A percentile compares a stretch with the other conserved stretches of the same genome.
These are phyloP conservation scores for Catharus bicknelli DNA, from an alignment of 2,113 vertebrate genomes.

Conservation along the genomic window DNA sequence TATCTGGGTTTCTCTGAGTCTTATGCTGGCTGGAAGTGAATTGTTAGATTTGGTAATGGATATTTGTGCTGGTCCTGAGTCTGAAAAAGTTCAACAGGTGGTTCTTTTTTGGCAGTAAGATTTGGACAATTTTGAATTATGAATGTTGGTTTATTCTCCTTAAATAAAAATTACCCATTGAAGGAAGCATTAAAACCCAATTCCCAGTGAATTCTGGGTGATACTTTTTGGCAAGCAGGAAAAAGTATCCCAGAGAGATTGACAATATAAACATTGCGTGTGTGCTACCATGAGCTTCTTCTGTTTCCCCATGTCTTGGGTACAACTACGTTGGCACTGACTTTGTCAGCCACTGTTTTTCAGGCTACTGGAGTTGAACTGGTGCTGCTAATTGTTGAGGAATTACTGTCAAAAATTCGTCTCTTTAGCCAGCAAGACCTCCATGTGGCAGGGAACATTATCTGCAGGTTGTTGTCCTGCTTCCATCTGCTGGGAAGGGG, in stretches of 20 bases:
- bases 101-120: not conserved
- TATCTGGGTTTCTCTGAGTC: not conserved
- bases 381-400: not conserved
- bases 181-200: not conserved
- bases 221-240: not conserved
- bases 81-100: not conserved
- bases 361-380: not conserved
- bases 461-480: not conserved
- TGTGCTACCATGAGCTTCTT: not conserved
- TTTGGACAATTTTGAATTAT: not conserved
- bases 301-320: not conserved
- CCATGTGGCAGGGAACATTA: rapidly evolving
- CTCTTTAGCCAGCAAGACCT: not conserved
- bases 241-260: not conserved
- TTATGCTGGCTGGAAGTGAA: not conserved
- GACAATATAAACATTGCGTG: not conserved
- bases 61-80: not conserved
- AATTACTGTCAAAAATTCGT: not conserved
- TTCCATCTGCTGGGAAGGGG: not conserved
- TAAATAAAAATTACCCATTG: not conserved
- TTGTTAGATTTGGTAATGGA: not conserved
- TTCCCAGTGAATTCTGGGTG: not conserved
- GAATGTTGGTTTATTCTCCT: not conserved
- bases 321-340: not conserved
- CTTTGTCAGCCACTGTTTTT: not conserved